Conservation (phyloP, 2,797 vertebrate genomes). For the Phaenicophaeus curvirostris region DNA sequence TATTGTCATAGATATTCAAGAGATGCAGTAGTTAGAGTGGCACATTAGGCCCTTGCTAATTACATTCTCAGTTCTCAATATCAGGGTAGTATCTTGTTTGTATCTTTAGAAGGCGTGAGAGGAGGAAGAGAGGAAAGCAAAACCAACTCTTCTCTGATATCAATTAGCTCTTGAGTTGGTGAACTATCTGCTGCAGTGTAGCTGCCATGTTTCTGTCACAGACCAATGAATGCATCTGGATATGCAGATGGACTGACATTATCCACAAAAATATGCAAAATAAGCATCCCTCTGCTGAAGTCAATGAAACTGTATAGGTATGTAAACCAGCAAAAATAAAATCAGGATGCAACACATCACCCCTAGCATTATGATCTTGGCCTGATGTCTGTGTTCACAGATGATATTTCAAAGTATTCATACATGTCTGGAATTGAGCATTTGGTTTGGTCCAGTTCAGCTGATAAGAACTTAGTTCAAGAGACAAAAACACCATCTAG, state of each 20-base stretch:
- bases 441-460: not conserved
- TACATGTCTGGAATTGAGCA: not conserved
- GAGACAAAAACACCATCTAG: not conserved
- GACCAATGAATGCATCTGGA: not conserved
- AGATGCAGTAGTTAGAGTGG: conserved; percentile 9
- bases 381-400: not conserved
- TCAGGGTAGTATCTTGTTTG: not conserved
- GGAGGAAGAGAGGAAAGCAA: not conserved
- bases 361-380: not conserved
- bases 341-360: not conserved
- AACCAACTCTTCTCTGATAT: not conserved
- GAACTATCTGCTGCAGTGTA: not conserved
- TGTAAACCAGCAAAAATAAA: not conserved
- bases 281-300: not conserved
- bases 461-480: not conserved
- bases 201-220: not conserved
- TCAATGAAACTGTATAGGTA: not conserved
- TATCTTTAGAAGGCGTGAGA: not conserved
- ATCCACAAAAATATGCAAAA: not conserved
- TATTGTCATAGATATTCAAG: not conserved
- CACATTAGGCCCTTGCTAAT: not conserved
- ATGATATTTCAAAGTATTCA: not conserved
- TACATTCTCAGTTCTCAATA: not conserved
- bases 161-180: not conserved
- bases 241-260: not conserved